Conservation (phyloP, 2,113 vertebrate species). For the Pica pica region DNA sequence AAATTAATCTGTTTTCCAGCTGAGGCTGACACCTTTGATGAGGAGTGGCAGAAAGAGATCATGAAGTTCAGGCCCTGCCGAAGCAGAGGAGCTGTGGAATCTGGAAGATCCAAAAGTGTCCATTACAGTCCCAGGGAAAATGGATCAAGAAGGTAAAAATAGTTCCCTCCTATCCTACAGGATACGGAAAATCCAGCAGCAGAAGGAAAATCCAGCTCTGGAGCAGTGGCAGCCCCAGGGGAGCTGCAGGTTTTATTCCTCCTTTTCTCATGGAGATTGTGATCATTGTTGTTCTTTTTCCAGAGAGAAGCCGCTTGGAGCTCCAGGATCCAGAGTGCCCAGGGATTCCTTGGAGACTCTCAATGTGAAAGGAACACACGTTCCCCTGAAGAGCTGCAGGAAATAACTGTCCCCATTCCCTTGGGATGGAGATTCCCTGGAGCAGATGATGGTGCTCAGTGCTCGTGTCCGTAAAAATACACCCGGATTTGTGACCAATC, state of each 20-base stretch:
- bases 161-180: not conserved
- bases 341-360: slow-evolving; percentile 55
- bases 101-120: slow-evolving; percentile 39
- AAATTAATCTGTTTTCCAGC: slow-evolving; percentile 61
- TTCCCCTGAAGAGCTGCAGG: slow-evolving; percentile 69
- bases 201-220: not conserved
- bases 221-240: not conserved
- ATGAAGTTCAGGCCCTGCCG: slow-evolving; percentile 72
- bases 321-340: slow-evolving; percentile 24
- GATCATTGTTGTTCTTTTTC: not conserved
- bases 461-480: not conserved
- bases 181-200: not conserved
- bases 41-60: slow-evolving; percentile 87
- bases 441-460: slow-evolving; percentile 65
- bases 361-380: slow-evolving; percentile 61
- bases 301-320: slow-evolving; percentile 70
- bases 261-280: not conserved
- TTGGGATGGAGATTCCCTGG: not conserved
- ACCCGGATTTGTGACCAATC: slow-evolving; percentile 61
- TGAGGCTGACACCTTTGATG: slow-evolving; percentile 85
- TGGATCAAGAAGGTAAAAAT: slow-evolving; percentile 73
- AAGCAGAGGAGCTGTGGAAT: slow-evolving; percentile 52
- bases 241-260: not conserved
- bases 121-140: slow-evolving; percentile 30
- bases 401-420: slow-evolving; percentile 53